These are phyloP conservation scores for Pseudomugil tenellus DNA, from an alignment of 2,797 vertebrate species.

Conservation along the genomic window DNA sequence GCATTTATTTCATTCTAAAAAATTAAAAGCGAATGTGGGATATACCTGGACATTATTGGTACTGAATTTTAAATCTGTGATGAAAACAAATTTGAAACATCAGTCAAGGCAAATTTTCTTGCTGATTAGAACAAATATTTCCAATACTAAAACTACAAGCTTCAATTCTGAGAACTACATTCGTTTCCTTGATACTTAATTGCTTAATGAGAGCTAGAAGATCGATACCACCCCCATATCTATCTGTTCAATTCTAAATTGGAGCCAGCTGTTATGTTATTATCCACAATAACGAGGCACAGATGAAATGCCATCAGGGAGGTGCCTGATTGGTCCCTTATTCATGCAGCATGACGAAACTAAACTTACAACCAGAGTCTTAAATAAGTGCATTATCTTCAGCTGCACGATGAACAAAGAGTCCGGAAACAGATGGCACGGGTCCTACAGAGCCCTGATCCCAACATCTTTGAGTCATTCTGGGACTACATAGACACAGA, in stretches of 20 bases:
- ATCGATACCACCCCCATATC: constrained; percentile 2
- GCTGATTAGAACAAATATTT: background rate
- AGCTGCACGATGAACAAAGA: constrained; percentile 24
- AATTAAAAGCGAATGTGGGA: constrained; percentile 14
- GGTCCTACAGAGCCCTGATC: constrained; percentile 15
- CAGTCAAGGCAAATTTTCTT: background rate
- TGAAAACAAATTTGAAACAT: constrained; percentile 2
- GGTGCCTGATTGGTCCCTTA: constrained; percentile 16
- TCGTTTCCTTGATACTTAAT: constrained; percentile 13
- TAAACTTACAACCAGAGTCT: constrained; percentile 18
- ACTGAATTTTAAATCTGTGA: constrained; percentile 11
- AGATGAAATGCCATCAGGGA: constrained; percentile 18
- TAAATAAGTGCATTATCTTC: constrained; percentile 25
- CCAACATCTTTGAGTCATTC: constrained; percentile 21
- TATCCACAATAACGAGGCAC: constrained; percentile 25
- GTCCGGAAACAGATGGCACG: constrained; percentile 29
- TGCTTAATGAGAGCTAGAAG: constrained; percentile 4
- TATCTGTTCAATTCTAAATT: constrained; percentile 9
- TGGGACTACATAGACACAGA: constrained; percentile 9
- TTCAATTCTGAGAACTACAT: constrained; percentile 4
- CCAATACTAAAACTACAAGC: constrained; percentile 1
- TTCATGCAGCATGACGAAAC: constrained; percentile 15
- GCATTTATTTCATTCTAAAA: constrained; percentile 36
- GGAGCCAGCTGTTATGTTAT: constrained; percentile 26
- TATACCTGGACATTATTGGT: constrained; percentile 22